A percentile compares a stretch with the other conserved stretches of the same genome.
Conservation (phyloP, 2,113 vertebrate genomes). For the Formicarius rufipectus region DNA sequence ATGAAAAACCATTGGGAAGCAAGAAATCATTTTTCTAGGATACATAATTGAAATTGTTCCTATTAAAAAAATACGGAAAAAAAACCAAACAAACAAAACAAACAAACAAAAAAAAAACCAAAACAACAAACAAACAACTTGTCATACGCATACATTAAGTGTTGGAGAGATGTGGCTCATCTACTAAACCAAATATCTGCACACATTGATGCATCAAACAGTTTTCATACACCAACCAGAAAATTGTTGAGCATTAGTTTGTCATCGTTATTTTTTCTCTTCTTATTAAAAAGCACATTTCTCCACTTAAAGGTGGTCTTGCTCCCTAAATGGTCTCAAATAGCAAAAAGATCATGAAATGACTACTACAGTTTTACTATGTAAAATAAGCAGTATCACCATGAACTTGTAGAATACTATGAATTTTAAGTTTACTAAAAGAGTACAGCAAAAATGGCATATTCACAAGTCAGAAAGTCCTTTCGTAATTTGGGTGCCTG, state of each 20-base stretch:
- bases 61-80: neutral
- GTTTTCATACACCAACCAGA: neutral
- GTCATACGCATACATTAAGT: neutral
- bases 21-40: neutral
- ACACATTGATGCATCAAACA: neutral
- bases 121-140: neutral
- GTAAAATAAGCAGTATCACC: neutral
- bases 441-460: neutral
- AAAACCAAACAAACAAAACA: neutral
- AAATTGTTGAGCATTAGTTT: neutral
- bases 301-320: neutral
- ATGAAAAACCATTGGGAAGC: neutral
- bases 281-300: neutral
- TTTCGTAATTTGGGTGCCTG: neutral
- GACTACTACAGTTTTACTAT: neutral
- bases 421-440: neutral
- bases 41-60: neutral
- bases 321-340: neutral
- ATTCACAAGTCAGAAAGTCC: neutral
- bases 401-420: neutral
- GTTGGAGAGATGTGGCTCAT: neutral
- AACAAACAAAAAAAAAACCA: too few species aligned
- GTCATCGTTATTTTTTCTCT: neutral
- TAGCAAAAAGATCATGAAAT: neutral
- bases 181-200: neutral